Conservation (phyloP, 2,797 vertebrate genomes). For the Chaetophractus vellerosus region DNA sequence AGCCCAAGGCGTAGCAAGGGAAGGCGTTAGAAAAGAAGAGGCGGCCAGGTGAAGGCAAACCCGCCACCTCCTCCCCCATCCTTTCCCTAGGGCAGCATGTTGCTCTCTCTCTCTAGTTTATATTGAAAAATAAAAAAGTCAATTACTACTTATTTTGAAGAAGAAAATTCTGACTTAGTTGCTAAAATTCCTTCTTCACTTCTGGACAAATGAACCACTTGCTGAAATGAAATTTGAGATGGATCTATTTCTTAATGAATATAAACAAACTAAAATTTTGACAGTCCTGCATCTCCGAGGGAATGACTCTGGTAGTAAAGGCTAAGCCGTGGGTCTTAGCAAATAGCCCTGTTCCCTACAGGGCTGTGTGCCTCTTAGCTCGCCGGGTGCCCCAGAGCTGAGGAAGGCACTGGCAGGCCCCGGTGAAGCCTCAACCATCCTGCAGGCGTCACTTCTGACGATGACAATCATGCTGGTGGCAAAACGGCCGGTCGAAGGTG, state of each 20-base stretch:
- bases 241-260: neutral
- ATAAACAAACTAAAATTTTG: neutral
- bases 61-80: too few species aligned
- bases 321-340: neutral
- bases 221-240: neutral
- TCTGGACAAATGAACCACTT: neutral
- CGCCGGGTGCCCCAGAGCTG: too few species aligned
- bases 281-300: neutral
- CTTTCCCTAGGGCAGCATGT: neutral
- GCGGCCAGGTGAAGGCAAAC: rapidly evolving
- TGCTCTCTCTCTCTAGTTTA: neutral
- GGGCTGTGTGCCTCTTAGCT: neutral
- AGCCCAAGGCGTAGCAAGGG: too few species aligned
- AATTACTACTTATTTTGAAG: neutral
- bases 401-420: neutral
- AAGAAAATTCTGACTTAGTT: neutral
- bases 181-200: neutral
- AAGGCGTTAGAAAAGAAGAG: neutral
- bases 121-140: too few species aligned
- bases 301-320: neutral
- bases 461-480: neutral
- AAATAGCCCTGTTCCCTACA: too few species aligned
- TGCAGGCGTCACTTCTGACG: too few species aligned
- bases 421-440: neutral
- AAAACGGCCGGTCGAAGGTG: neutral